phyloP scores from a whole-genome alignment of 2,797 vertebrate genomes.

The Trachurus trachurus region DNA sequence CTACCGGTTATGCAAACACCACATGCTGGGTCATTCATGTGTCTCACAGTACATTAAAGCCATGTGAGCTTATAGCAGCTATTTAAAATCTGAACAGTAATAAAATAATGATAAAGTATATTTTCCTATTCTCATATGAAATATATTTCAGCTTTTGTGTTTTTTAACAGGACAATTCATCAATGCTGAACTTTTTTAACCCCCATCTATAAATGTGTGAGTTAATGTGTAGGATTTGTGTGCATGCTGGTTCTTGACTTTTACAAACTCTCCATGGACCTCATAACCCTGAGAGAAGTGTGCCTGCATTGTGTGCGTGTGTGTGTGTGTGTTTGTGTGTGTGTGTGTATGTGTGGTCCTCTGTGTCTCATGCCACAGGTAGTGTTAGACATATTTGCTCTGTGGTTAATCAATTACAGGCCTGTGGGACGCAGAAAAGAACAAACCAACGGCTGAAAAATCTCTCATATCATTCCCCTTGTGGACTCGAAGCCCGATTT shows the following conservation, averaged over 20 bases:
- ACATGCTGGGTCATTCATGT: not conserved
- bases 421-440: conserved; percentile 60
- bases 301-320: conserved; percentile 41
- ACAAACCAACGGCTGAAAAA: conserved; percentile 59
- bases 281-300: conserved; percentile 68
- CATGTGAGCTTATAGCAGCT: not conserved
- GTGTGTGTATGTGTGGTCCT: conserved; percentile 38
- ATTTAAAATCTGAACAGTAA: not conserved
- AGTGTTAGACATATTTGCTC: conserved; percentile 80
- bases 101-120: not conserved
- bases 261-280: conserved; percentile 65
- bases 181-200: not conserved
- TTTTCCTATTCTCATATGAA: not conserved
- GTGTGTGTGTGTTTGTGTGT: conserved; percentile 40
- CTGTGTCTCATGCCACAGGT: conserved; percentile 75
- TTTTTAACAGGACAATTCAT: not conserved
- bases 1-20: conserved; percentile 1
- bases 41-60: not conserved
- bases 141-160: not conserved
- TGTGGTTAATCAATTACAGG: conserved; percentile 85
- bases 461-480: conserved; percentile 38
- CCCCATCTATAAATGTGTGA: not conserved
- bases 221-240: conserved; percentile 36
- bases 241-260: conserved; percentile 43
- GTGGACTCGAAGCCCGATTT: conserved; percentile 33